phyloP scores from a whole-genome alignment of 2,797 vertebrate genomes.

The Monodelphis domestica region DNA sequence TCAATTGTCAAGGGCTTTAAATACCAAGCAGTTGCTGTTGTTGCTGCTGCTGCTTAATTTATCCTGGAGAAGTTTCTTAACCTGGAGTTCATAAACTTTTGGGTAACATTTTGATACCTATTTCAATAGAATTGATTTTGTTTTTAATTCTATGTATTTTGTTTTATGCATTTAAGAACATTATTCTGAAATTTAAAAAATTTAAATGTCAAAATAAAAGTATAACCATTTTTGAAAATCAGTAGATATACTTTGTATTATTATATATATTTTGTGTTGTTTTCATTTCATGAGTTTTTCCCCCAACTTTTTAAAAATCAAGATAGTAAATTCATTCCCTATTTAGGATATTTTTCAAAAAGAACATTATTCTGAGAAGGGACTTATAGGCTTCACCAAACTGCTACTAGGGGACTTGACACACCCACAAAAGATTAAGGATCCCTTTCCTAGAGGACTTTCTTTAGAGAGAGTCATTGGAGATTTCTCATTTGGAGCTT shows the following conservation, averaged over 20 bases:
- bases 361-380: neutral
- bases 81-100: neutral
- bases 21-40: neutral
- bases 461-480: neutral
- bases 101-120: neutral
- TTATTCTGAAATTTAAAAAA: no score
- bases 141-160: neutral
- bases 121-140: neutral
- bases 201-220: no score
- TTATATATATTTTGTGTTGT: no score
- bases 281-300: no score
- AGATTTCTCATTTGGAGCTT: constrained; percentile 7
- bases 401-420: neutral
- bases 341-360: no score
- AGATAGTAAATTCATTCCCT: no score
- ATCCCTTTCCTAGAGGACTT: neutral
- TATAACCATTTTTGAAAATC: no score
- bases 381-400: neutral
- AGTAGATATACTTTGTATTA: no score
- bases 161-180: neutral
- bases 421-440: neutral
- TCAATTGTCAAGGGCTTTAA: neutral
- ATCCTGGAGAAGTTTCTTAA: neutral
- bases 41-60: neutral
- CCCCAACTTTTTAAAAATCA: no score